phyloP scores from a whole-genome alignment of 2,888 invertebrate species.

The Autographa pulchrina region DNA sequence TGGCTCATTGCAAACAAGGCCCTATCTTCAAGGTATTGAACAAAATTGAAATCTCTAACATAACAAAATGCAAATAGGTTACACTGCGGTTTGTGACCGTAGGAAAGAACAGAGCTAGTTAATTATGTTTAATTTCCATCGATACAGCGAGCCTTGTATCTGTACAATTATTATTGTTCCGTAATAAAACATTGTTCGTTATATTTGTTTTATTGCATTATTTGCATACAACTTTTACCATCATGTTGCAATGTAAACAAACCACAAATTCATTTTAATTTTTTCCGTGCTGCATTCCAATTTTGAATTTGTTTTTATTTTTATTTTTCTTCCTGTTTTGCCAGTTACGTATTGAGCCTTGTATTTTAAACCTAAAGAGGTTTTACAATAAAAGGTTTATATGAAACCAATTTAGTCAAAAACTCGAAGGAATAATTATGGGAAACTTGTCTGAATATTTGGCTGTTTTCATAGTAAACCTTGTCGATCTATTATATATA shows the following conservation, averaged over 20 bases:
- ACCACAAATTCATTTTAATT: slow-evolving; percentile 15
- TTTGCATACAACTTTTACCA: slow-evolving; percentile 41
- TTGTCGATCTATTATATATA: no score
- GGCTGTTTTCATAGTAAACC: no score
- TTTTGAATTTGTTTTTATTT: background rate
- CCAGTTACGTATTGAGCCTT: background rate
- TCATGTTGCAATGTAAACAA: slow-evolving; percentile 30
- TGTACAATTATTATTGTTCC: slow-evolving; percentile 33
- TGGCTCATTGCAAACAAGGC: background rate
- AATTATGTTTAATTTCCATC: slow-evolving; percentile 59
- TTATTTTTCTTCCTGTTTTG: background rate
- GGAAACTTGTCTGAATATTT: no score
- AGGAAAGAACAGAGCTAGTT: slow-evolving; percentile 48
- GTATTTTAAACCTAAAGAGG: no score
- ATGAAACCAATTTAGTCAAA: no score
- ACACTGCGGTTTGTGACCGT: slow-evolving; percentile 32
- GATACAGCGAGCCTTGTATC: slow-evolving; percentile 49
- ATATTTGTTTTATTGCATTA: slow-evolving; percentile 48
- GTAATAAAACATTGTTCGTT: slow-evolving; percentile 40
- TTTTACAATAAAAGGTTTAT: no score
- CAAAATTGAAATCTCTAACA: slow-evolving; percentile 33
- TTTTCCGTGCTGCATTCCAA: slow-evolving; percentile 5
- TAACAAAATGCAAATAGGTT: slow-evolving; percentile 52
- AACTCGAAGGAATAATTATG: background rate
- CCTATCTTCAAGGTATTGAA: slow-evolving; percentile 13